phyloP scores from a whole-genome alignment of 2,797 vertebrate species.

The Syngnathus rostellatus region DNA sequence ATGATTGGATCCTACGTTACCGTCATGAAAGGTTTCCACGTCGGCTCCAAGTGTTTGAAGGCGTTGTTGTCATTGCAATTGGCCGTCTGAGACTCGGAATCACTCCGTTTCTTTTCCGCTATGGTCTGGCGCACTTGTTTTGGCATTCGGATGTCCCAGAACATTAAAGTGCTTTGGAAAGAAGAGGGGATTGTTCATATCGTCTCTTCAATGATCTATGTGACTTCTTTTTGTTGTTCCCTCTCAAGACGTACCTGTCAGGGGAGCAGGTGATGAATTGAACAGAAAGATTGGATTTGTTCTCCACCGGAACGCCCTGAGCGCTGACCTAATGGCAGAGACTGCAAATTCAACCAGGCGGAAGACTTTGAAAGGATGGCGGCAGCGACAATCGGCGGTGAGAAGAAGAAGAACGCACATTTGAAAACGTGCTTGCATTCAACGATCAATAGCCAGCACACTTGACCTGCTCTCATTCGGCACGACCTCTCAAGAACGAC shows the following conservation, averaged over 20 bases:
- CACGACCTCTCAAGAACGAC: no score
- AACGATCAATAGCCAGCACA: no score
- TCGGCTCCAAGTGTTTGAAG: constrained; percentile 75
- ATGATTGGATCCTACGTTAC: constrained; percentile 48
- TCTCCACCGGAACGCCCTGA: constrained; percentile 71
- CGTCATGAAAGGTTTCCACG: constrained; percentile 82
- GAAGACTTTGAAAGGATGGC: neutral
- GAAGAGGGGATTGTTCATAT: neutral
- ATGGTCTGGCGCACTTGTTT: constrained; percentile 28
- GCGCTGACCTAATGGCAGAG: constrained; percentile 67
- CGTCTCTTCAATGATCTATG: neutral
- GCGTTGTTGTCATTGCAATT: constrained; percentile 51
- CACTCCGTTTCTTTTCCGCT: constrained; percentile 48
- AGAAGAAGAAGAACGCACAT: no score
- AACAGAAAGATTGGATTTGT: constrained; percentile 62
- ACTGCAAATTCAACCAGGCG: constrained; percentile 10
- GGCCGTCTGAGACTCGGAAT: constrained; percentile 47
- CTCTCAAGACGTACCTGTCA: constrained; percentile 71
- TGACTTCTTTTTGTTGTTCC: neutral
- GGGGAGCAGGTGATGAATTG: constrained; percentile 84
- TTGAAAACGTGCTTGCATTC: no score
- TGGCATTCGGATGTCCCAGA: constrained; percentile 81
- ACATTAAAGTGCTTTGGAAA: constrained; percentile 69
- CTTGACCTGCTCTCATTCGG: no score
- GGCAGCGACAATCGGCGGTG: neutral